Base-by-base conservation (phyloP, 2,797 vertebrate species). In the Enteromius paludinosus region DNA sequence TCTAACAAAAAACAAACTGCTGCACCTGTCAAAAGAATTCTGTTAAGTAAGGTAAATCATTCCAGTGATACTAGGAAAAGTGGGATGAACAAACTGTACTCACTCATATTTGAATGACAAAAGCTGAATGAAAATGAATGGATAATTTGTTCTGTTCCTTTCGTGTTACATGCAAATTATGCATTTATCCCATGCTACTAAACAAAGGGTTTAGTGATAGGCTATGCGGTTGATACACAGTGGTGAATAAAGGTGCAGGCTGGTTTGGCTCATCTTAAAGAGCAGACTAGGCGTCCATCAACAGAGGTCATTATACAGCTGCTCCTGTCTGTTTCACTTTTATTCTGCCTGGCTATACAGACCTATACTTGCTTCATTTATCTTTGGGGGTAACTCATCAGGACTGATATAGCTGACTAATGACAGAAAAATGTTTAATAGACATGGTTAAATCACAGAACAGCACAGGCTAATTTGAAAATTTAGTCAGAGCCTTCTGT, bases 11-110 rank as follows among this genome's bases (percentile, higher is more conserved):
- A 79, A 79, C 70, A 79, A 86, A 71, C 62, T 54, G 83, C 79
- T 82, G 77, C 86, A 87, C 86, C 83, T 83, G 83, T 78, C 33
- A 69, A 62, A 52, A 52, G 33, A 84, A 93, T 92, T 93, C 90
- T 91, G 90, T 92, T 90, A 90, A 91, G 88, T 78, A 47, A 91
- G 91, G 88, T 89, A 89, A 91, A 87, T 64, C 83, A 17, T 89
- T 93, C 87, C 89, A 86, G 87, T 47, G 25, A 25, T 87, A 87
- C 90, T 90, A 89, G 35, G 54, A 74, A 89, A 82, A 74, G 82
- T 47, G 82, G 87, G 89, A 88, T 79, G 73, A 47, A 85, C 25
- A 84, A 56, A 81, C 30, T 68, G 78, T 86, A 75, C 71, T 59
- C 5, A 15, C 35, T 30, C 28, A 54, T 10, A 61, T 73, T 25